Evolutionary conservation across 1,140 invertebrate species (phyloP), one percentile per base, ranked within the genome.

Genomic region (Diabrotica undecimpunctata): DNA sequence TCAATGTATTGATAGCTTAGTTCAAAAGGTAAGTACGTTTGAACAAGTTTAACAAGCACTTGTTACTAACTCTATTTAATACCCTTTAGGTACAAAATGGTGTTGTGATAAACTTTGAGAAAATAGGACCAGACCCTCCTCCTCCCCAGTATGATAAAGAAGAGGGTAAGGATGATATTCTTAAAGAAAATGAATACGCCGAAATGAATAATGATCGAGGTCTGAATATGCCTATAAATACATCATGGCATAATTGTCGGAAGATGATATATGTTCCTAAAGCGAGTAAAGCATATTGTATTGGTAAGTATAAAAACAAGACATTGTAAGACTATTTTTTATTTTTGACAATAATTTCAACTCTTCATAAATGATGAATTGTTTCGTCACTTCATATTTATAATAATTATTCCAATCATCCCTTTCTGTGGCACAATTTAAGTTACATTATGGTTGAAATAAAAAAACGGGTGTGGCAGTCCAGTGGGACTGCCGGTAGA

Each of bases 91-190:
- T 76, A 13, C 96, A 98, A 78, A 95, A 93, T 71, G 97, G 97
- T 0, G 97, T 99, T 25, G 95, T 99, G 4, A 92, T 99, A 64
- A 94, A 97, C 79, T 98, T 99, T 80, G 96, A 99, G 80, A 96
- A 97, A 81, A 90, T 93, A 66, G 95, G 94, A 0, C 89, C 92
- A 0, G 95, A 96, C 79, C 94, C 93, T 2, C 87, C 76, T 7
- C 72, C 73, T 61, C 67, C 71, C 4, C 66, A 66, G n/a, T 72
- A 72, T 11, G 74, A 77, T 56, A 68, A 88, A 78, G 55, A 79
- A 77, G 64, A 74, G 68, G 63, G 77, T 75, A 69, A 77, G 81
- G 84, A 83, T 67, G 78, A 76, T 64, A 46, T 54, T 13, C 12
- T 54, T 7, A 64, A 70, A 54, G 64, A 66, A 57, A 11, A 35